These are phyloP conservation scores for Drosophila formosana DNA, from an alignment of 2,888 invertebrate species.

Conservation along the genomic window DNA sequence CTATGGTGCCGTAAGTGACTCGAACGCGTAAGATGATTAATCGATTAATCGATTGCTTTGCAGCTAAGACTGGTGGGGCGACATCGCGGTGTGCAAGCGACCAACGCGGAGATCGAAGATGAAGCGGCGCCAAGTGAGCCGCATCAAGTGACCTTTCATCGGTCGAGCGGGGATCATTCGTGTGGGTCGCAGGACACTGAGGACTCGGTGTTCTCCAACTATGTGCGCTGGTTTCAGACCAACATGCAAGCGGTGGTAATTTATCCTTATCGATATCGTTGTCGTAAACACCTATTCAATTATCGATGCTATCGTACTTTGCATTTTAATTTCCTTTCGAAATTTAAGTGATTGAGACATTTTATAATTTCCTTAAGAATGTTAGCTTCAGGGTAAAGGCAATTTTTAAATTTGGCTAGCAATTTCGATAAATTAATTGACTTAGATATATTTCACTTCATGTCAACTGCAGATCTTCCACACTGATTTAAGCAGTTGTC, in stretches of 20 bases:
- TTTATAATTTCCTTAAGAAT: no score
- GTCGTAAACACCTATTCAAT: not conserved
- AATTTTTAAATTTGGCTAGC: no score
- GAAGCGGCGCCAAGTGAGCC: no score
- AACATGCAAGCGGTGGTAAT: constrained; percentile 47
- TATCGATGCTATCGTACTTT: no score
- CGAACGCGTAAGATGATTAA: not conserved
- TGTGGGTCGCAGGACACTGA: not conserved
- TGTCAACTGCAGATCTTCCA: no score
- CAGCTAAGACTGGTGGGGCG: constrained; percentile 49
- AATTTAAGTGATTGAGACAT: no score
- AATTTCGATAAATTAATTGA: no score
- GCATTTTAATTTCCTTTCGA: no score
- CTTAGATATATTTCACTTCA: no score
- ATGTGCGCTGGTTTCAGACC: constrained; percentile 50
- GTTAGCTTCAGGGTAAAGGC: no score
- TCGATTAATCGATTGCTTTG: not conserved
- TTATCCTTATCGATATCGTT: not conserved
- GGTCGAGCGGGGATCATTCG: not conserved
- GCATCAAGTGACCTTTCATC: not conserved
- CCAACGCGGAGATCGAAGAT: not conserved
- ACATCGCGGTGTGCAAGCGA: not conserved
- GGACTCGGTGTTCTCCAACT: constrained; percentile 40
- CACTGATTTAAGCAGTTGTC: no score
- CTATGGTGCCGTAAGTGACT: constrained; percentile 56